Conservation (phyloP, 2,888 invertebrate genomes). For the Amblyjoppa fuscipennis region DNA sequence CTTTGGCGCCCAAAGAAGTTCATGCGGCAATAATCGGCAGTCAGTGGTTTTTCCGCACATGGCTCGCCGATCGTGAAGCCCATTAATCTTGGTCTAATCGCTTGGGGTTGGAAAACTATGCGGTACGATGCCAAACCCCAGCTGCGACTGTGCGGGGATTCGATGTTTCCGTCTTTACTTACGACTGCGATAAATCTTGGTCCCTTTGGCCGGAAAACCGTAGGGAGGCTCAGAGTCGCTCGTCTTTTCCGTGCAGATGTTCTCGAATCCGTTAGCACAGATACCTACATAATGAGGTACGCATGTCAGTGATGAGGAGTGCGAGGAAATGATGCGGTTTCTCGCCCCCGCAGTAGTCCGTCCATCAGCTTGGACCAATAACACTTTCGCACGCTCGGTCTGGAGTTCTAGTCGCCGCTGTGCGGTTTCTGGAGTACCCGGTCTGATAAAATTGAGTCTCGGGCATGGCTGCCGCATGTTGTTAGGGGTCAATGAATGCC, state of each 20-base stretch:
- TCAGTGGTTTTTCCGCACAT: no score
- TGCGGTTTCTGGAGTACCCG: not conserved
- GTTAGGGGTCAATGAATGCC: slow-evolving; percentile 69
- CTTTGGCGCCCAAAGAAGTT: no score
- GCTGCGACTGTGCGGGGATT: not conserved
- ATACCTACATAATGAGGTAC: not conserved
- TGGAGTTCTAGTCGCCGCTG: not conserved
- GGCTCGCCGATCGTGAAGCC: no score
- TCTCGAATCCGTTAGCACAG: not conserved
- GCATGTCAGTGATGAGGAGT: not conserved
- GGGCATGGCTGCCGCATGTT: not conserved
- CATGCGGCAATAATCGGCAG: no score
- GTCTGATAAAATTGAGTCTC: not conserved
- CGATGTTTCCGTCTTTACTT: not conserved
- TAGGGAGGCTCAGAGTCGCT: not conserved
- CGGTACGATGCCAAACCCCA: not conserved
- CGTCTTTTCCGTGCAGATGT: not conserved
- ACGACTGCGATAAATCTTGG: not conserved
- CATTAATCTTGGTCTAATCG: no score
- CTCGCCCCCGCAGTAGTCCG: not conserved
- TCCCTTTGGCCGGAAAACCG: not conserved
- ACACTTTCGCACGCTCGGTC: not conserved
- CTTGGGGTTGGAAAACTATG: not conserved
- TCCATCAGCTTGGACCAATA: not conserved
- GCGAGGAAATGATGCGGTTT: not conserved